These are phyloP conservation scores for Mercenaria mercenaria DNA, from an alignment of 1,140 invertebrate species.

Conservation along the genomic window DNA sequence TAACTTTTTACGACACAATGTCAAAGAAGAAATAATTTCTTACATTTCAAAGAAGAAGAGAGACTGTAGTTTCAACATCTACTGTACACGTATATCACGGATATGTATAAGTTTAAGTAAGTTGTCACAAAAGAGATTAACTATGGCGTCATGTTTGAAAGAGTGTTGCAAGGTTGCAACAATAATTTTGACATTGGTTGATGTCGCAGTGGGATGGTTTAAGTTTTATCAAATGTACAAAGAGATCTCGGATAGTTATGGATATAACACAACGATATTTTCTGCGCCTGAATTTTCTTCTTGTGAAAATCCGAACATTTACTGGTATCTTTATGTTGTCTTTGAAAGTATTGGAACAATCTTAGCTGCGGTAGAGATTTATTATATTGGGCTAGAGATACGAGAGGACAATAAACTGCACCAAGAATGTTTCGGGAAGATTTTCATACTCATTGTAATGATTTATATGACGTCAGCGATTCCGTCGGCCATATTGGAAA, in stretches of 20 bases:
- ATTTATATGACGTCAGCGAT: conserved; percentile 14
- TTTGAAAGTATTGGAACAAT: conserved; percentile 10
- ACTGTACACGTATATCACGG: no score
- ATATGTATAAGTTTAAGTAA: no score
- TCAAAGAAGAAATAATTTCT: no score
- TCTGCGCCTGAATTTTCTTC: neutral
- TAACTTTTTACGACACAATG: no score
- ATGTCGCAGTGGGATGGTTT: conserved; percentile 11
- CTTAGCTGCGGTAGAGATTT: neutral
- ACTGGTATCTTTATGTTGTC: neutral
- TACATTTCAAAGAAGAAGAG: no score
- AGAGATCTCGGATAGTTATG: neutral
- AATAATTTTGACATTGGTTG: neutral
- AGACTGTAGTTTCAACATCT: no score
- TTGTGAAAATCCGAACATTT: conserved; percentile 2
- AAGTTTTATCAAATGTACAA: conserved; percentile 3
- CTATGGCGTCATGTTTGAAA: neutral
- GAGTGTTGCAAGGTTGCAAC: neutral
- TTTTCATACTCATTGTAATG: neutral
- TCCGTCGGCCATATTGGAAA: conserved; percentile 16
- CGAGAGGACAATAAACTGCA: neutral
- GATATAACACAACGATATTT: neutral
- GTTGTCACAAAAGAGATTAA: no score
- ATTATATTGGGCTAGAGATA: neutral
- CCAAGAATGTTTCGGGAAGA: conserved; percentile 10